Base-by-base conservation (phyloP, 2,888 invertebrate genomes). In the Boloria euphrosyne region DNA sequence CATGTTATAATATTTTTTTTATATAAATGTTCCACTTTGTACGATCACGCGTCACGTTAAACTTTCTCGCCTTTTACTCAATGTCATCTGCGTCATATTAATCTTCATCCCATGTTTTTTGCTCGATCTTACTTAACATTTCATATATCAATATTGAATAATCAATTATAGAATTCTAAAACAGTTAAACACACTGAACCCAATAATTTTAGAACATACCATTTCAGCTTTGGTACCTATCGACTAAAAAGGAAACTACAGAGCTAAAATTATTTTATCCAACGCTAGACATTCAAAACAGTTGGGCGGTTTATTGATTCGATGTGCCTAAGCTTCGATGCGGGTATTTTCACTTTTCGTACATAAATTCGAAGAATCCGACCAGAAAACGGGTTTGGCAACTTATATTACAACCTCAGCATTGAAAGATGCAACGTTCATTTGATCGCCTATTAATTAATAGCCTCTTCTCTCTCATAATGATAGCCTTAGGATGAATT, bases 281-380 rank as follows among this genome's bases (percentile, higher is more conserved):
- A 46, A 43, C 52, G 44, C 18, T 18, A 59, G 59, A 65, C 55
- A 64, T 52, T 47, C 44, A 67, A 17, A 60, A 67, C 51, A 55
- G 51, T 57, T 50, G 52, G 52, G 18, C 46, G 27, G 51, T 38
- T 55, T 65, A 63, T 67, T 67, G 53, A 61, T 63, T 67, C 62
- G 60, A 63, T 62, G 60, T 58, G 67, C 58, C 53, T 61, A 49
- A 65, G 67, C 62, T 59, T 55, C 64, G 67, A 72, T 69, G 70
- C 68, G 67, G 72, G 73, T 71, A 84, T 86, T 89, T 89, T 89
- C 87, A 87, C 88, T 89, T 89, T 88, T 86, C 80, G 76, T 75
- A 68, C 77, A 78, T 80, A 81, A 82, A 84, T 69, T 50, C 81
- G 73, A 69, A 78, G 79, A 77, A 73, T 72, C 67, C 49, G 68